phyloP scores from a whole-genome alignment of 2,113 vertebrate species.

The Planiliza haematocheilus region DNA sequence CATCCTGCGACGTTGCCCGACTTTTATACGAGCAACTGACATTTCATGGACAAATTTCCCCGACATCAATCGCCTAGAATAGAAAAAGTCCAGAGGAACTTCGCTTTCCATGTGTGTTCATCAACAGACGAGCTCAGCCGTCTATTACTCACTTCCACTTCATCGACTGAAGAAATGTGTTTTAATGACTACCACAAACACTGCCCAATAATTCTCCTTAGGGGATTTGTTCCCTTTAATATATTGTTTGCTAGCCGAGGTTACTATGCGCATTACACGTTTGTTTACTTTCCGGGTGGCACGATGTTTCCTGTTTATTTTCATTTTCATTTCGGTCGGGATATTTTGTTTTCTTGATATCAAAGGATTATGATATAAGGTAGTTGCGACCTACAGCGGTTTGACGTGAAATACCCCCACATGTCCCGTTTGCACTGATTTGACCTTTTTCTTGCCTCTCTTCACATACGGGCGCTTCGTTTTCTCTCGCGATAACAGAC shows the following conservation, averaged over 20 bases:
- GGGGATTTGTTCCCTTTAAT: not conserved
- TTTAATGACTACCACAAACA: no score
- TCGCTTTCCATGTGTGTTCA: slow-evolving; percentile 25
- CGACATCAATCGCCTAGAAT: not conserved
- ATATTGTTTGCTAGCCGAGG: not conserved
- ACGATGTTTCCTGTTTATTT: not conserved
- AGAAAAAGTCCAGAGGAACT: slow-evolving; percentile 57
- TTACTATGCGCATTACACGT: not conserved
- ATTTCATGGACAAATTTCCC: slow-evolving; percentile 22
- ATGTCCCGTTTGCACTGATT: no score
- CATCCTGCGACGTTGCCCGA: accelerated
- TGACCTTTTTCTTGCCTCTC: no score
- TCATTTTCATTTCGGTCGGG: not conserved
- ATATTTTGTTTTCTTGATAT: not conserved
- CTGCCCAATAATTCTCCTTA: not conserved
- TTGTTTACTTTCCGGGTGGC: not conserved
- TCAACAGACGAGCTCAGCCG: not conserved
- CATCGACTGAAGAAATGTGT: not conserved
- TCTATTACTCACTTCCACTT: slow-evolving; percentile 39
- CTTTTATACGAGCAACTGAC: slow-evolving; percentile 36
- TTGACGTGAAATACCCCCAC: no score
- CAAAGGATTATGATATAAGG: no score
- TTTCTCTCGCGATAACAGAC: no score
- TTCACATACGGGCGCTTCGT: no score
- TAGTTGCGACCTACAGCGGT: no score